Conservation (phyloP, 2,113 vertebrate species). For the Seriola rivoliana region DNA sequence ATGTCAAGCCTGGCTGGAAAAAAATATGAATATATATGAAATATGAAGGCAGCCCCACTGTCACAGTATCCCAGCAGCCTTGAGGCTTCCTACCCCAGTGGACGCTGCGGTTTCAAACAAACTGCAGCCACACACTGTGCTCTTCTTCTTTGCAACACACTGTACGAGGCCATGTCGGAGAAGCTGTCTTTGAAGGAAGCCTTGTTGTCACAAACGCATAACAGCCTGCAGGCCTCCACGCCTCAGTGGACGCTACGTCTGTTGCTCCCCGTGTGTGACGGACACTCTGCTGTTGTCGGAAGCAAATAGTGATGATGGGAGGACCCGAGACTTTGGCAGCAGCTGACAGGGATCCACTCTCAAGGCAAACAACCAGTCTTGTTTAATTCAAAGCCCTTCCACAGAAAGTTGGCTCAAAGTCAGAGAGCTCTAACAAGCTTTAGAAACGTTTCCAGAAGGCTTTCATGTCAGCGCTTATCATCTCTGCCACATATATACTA, state of each 20-base stretch:
- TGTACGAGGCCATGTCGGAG: constrained; percentile 3
- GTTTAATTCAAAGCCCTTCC: constrained; percentile 69
- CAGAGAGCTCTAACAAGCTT: constrained; percentile 52
- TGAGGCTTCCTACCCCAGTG: not conserved
- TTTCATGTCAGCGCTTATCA: constrained; percentile 60
- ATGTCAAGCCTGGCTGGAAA: not conserved
- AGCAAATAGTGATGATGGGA: constrained; percentile 37
- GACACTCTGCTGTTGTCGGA: constrained; percentile 32
- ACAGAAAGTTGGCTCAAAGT: constrained; percentile 41
- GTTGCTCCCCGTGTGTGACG: constrained; percentile 32
- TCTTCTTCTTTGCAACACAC: not conserved
- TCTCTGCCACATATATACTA: constrained; percentile 1
- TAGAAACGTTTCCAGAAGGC: constrained; percentile 41
- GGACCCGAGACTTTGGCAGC: constrained; percentile 29
- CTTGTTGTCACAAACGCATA: constrained; percentile 39
- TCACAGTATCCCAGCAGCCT: constrained; percentile 24
- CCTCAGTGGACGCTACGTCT: constrained; percentile 30
- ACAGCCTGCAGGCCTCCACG: constrained; percentile 36
- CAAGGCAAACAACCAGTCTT: constrained; percentile 41
- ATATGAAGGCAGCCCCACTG: not conserved
- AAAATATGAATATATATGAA: not conserved
- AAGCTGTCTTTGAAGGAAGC: constrained; percentile 50
- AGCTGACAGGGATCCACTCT: constrained; percentile 43
- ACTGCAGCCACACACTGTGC: constrained; percentile 8
- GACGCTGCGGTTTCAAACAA: constrained; percentile 26